These are phyloP conservation scores for Timema cristinae DNA, from an alignment of 2,888 invertebrate genomes.

Conservation along the genomic window DNA sequence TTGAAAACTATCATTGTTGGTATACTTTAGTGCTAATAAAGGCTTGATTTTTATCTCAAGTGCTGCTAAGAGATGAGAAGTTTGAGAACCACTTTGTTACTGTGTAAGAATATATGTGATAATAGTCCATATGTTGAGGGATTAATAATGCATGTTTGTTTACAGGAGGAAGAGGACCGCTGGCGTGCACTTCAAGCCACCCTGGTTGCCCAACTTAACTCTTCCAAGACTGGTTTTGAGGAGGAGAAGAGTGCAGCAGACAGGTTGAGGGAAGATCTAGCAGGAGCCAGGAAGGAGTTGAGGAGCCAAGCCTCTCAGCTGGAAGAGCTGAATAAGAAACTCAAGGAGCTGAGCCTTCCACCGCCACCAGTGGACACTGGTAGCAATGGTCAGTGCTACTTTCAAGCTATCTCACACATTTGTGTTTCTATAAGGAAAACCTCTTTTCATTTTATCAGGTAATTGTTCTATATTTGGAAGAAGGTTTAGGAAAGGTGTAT, in stretches of 20 bases:
- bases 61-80: too few species aligned
- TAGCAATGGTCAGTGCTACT: too few species aligned
- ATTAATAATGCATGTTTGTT: background rate
- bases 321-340: slow-evolving; percentile 24
- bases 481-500: too few species aligned
- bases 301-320: slow-evolving; percentile 12
- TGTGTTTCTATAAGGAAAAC: too few species aligned
- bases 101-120: background rate
- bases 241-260: slow-evolving; percentile 25
- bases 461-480: too few species aligned
- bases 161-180: slow-evolving; percentile 76
- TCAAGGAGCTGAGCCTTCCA: slow-evolving; percentile 6
- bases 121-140: background rate
- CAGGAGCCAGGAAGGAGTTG: slow-evolving; percentile 22
- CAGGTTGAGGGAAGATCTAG: slow-evolving; percentile 22
- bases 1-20: too few species aligned
- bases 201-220: slow-evolving; percentile 64
- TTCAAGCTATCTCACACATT: too few species aligned
- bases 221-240: slow-evolving; percentile 62
- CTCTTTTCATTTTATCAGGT: too few species aligned
- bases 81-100: too few species aligned
- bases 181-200: slow-evolving; percentile 68
- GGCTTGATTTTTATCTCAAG: too few species aligned
- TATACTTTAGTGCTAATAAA: too few species aligned
- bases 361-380: too few species aligned